Percentiles rank a stretch among this genome's conserved stretches.
Evolutionary conservation across 1,140 invertebrate genomes (phyloP).

Genomic region (Aphaenogaster rudis): DNA sequence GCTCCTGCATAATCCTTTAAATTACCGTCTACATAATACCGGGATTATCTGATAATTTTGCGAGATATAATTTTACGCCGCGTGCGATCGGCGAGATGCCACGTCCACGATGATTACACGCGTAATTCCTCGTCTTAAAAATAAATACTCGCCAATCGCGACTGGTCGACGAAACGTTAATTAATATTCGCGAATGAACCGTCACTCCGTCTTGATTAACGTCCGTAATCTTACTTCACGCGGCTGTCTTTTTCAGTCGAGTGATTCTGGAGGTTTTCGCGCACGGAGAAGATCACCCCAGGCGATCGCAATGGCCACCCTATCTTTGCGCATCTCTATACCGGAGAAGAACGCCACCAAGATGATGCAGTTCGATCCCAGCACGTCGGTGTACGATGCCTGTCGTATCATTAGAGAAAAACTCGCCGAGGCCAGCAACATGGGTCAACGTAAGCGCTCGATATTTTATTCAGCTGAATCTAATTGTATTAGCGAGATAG

Average conservation of each 20-base stretch:
- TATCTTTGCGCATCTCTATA: constrained; percentile 98
- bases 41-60: constrained; percentile 27
- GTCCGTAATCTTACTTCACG: background rate
- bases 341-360: constrained; percentile 97
- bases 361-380: constrained; percentile 99
- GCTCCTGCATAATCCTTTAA: constrained; percentile 56
- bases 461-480: constrained; percentile 20
- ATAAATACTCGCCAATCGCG: background rate
- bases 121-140: background rate
- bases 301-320: constrained; percentile 89
- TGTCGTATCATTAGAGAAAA: constrained; percentile 98
- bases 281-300: constrained; percentile 78
- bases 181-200: background rate
- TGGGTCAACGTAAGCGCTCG: constrained; percentile 92
- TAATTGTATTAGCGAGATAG: constrained; percentile 18
- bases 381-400: constrained; percentile 97
- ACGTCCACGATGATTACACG: background rate
- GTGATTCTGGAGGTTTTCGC: constrained; percentile 82
- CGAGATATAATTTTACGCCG: background rate
- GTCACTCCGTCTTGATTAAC: background rate
- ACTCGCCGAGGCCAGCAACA: constrained; percentile 93
- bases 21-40: constrained; percentile 38
- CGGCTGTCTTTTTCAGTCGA: constrained; percentile 78
- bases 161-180: background rate
- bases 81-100: background rate